Conservation (phyloP, 1,140 invertebrate species). For the Steinernema khuongi region DNA sequence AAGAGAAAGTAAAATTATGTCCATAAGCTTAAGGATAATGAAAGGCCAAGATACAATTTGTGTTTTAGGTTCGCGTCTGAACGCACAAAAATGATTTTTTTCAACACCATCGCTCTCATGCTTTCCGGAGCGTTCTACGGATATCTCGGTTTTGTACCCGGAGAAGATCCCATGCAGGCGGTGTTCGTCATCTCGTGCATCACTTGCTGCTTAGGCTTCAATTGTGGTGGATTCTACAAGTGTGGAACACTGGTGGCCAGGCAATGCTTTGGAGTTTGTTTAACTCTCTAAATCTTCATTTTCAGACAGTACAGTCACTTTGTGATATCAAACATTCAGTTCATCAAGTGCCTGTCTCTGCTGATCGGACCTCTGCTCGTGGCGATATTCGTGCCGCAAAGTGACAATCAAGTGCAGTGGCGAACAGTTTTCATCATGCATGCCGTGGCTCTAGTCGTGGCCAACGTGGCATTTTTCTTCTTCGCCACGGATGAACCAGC, state of each 20-base stretch:
- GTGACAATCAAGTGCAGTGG: constrained; percentile 33
- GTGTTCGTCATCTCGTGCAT: constrained; percentile 19
- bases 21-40: no score
- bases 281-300: neutral
- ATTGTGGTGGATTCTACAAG: constrained; percentile 40
- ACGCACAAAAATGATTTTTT: constrained; percentile 32
- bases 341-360: constrained; percentile 39
- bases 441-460: constrained; percentile 31
- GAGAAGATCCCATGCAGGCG: constrained; percentile 21
- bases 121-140: constrained; percentile 36
- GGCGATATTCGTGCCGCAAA: constrained; percentile 21
- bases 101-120: constrained; percentile 38
- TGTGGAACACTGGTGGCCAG: constrained; percentile 38
- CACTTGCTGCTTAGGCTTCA: constrained; percentile 35
- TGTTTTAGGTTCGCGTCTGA: constrained; percentile 32
- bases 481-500: constrained; percentile 38
- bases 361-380: constrained; percentile 42
- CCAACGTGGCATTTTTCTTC: constrained; percentile 37
- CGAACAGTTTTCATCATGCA: constrained; percentile 38
- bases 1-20: no score
- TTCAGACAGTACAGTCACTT: constrained; percentile 42
- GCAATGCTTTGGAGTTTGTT: constrained; percentile 1
- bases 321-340: constrained; percentile 38
- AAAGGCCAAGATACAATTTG: no score
- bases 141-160: constrained; percentile 32